Base-by-base conservation (phyloP, 2,888 invertebrate species). In the Chymomyza caudatula region DNA sequence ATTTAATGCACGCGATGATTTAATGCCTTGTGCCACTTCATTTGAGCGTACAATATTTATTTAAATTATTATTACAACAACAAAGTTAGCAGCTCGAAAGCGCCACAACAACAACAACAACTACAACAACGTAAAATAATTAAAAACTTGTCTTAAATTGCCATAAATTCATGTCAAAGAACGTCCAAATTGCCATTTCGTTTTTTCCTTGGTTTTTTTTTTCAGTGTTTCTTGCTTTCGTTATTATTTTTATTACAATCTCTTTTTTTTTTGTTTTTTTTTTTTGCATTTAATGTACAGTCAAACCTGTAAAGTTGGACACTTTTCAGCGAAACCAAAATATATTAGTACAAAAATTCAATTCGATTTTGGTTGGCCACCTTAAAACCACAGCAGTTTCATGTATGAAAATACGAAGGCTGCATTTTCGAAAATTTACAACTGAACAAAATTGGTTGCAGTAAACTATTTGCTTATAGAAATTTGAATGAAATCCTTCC, bases 131-230 rank as follows among this genome's bases (percentile, higher is more conserved):
- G n/a, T 42, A 82, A 85, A 73, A 83, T 83, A 84, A 84, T 87
- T 87, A 84, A 84, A 84, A 84, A 87, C 83, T 85, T 84, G 83
- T 87, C 87, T 87, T 80, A 83, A 87, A 83, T 87, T 83, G 87
- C 87, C 83, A 85, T 87, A 85, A 83, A 84, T 87, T 87, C 81
- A 87, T 64, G 85, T 84, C 83, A 78, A 83, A 85, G 87, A 75
- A 67, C 75, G 84, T 84, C 72, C 69, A 76, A 74, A 79, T 82
- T 85, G 80, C 79, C 74, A 71, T 74, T 53, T 52, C 53, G 65
- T 64, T 67, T 66, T 58, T 57, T 57, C 3, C 54, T 54, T n/a
- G n/a, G n/a, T 49, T 49, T 20, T 11, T 52, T 55, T 6, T 56
- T 56, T 15, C 11, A n/a, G 17, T 37, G 15, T 25, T 54, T 54